phyloP scores from a whole-genome alignment of 2,888 invertebrate genomes.

The Ectobius pallidus region DNA sequence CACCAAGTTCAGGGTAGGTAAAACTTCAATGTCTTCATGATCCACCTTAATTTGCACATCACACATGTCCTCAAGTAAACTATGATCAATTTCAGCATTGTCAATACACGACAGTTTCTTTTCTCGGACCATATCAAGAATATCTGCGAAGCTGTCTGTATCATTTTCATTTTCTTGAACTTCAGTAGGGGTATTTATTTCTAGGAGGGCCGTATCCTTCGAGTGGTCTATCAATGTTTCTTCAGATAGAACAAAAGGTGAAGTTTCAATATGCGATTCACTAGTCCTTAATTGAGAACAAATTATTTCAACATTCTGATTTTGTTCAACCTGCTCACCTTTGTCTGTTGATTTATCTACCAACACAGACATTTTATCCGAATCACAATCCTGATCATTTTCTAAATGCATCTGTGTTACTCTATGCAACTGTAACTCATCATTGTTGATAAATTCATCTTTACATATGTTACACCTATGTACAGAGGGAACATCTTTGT shows the following conservation, averaged over 20 bases:
- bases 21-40: not conserved
- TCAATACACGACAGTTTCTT: constrained; percentile 18
- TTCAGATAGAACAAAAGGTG: no score
- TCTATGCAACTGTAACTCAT: constrained; percentile 7
- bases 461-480: constrained; percentile 21
- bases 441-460: not conserved
- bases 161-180: constrained; percentile 18
- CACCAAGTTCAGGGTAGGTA: not conserved
- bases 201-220: no score
- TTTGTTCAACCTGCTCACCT: not conserved
- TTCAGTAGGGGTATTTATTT: not conserved
- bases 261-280: not conserved
- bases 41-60: not conserved
- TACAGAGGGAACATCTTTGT: not conserved
- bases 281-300: no score
- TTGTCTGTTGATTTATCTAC: not conserved
- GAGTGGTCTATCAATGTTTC: no score
- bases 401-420: constrained; percentile 10
- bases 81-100: constrained; percentile 4
- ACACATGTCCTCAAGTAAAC: constrained; percentile 8
- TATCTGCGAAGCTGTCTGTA: constrained; percentile 24
- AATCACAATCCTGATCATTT: not conserved
- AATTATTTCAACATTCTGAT: no score
- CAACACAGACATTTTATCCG: not conserved
- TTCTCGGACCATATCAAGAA: constrained; percentile 23